These are phyloP conservation scores for Urosaurus nigricauda DNA, from an alignment of 2,797 vertebrate species.

Conservation along the genomic window DNA sequence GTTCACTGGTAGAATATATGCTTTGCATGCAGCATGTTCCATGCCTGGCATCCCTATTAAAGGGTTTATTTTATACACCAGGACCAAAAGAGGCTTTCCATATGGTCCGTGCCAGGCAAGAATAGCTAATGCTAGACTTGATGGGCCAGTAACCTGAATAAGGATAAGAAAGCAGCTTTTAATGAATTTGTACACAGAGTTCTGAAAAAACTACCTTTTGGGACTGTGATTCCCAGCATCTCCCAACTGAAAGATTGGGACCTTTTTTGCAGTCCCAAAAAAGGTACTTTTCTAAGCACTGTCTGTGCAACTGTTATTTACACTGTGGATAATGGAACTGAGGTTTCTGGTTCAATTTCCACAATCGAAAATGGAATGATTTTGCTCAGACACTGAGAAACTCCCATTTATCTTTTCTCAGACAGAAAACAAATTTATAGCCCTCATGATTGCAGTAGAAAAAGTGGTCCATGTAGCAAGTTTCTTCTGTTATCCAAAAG, in stretches of 20 bases:
- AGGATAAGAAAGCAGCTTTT: not conserved
- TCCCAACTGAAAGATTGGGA: too few relatives aligned
- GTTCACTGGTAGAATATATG: not conserved
- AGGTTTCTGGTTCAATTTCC: not conserved
- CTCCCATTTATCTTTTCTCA: not conserved
- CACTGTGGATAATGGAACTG: not conserved
- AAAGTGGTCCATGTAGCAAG: not conserved
- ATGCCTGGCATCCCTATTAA: not conserved
- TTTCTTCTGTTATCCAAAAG: constrained; percentile 1
- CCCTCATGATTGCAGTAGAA: not conserved
- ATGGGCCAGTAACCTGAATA: not conserved
- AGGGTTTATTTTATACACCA: not conserved
- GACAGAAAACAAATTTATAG: not conserved
- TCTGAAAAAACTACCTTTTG: not conserved
- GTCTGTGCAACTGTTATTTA: not conserved
- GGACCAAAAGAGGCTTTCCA: not conserved
- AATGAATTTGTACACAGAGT: not conserved
- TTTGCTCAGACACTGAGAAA: not conserved
- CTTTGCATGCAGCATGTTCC: constrained; percentile 4
- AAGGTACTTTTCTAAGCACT: too few relatives aligned
- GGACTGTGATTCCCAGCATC: not conserved
- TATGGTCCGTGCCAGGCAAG: too few relatives aligned
- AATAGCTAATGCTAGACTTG: not conserved
- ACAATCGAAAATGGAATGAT: not conserved
- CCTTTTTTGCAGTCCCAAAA: too few relatives aligned